These are phyloP conservation scores for Apteryx mantelli DNA, from an alignment of 2,113 vertebrate genomes.

Conservation along the genomic window DNA sequence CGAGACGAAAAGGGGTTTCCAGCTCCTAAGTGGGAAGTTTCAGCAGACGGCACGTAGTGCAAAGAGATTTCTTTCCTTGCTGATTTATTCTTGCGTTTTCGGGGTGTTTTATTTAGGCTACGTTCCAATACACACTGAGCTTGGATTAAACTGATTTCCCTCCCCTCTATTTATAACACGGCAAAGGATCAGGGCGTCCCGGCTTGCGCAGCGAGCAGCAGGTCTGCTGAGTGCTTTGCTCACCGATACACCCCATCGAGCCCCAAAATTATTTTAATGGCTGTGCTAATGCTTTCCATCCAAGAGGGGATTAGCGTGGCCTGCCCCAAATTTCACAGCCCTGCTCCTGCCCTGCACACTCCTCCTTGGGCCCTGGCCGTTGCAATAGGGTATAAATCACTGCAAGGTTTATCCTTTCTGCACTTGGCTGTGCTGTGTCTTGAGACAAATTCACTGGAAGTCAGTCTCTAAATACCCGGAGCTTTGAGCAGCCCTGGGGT, in stretches of 20 bases:
- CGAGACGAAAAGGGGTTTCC: neutral
- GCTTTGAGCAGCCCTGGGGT: neutral
- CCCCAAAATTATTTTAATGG: neutral
- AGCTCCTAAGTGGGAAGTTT: neutral
- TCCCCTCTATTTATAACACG: neutral
- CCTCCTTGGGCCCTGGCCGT: neutral
- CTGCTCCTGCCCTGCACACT: neutral
- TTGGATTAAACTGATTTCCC: neutral
- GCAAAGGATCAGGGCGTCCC: neutral
- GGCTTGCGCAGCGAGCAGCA: neutral
- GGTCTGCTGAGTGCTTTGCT: neutral
- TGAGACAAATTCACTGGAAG: neutral
- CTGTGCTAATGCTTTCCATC: neutral
- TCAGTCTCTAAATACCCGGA: neutral
- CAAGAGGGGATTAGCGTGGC: neutral
- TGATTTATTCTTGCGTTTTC: neutral
- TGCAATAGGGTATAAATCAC: neutral
- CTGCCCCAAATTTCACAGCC: neutral
- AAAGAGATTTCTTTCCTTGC: neutral
- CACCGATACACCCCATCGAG: neutral
- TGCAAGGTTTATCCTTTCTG: neutral
- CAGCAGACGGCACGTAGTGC: neutral
- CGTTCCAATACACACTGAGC: neutral
- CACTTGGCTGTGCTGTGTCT: neutral
- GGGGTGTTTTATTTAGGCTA: neutral